Percentiles rank a stretch among this genome's conserved stretches.
phyloP scores from a whole-genome alignment of 2,888 invertebrate genomes.

The Cyclophora punctaria region DNA sequence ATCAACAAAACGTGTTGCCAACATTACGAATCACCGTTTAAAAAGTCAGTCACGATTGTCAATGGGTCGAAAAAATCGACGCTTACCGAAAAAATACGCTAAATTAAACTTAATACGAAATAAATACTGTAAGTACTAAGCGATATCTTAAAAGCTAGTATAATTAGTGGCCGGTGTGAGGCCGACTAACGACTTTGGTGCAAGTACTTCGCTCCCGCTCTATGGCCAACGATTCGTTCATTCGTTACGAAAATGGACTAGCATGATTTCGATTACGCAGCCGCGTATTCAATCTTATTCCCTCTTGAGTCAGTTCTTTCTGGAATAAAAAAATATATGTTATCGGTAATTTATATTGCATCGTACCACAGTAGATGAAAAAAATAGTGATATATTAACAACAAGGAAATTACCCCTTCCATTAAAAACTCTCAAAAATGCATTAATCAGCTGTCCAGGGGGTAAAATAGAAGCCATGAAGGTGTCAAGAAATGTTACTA shows the following conservation, averaged over 20 bases:
- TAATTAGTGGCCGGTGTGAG: constrained; percentile 32
- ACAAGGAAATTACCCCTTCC: too few relatives aligned
- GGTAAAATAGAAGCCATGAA: too few relatives aligned
- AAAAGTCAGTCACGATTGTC: constrained; percentile 50
- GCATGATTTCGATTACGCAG: constrained; percentile 65
- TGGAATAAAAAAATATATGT: neutral
- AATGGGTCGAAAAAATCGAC: constrained; percentile 32
- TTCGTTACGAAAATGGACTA: constrained; percentile 68
- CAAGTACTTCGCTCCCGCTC: constrained; percentile 42
- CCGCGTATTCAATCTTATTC: constrained; percentile 26
- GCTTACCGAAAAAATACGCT: constrained; percentile 34
- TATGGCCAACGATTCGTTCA: constrained; percentile 68
- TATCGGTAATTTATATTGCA: too few relatives aligned
- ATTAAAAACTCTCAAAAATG: too few relatives aligned
- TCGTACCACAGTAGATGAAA: too few relatives aligned
- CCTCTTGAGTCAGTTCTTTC: constrained; percentile 3
- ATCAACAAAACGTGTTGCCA: constrained; percentile 16
- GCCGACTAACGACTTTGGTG: constrained; percentile 62
- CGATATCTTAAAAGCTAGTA: constrained; percentile 25
- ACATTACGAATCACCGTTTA: constrained; percentile 11
- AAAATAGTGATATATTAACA: too few relatives aligned
- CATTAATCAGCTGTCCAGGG: too few relatives aligned
- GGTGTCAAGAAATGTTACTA: too few relatives aligned
- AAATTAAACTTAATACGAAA: constrained; percentile 57
- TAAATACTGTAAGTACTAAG: constrained; percentile 74